phyloP scores from a whole-genome alignment of 2,113 vertebrate species.

The Chaenogobius annularis region DNA sequence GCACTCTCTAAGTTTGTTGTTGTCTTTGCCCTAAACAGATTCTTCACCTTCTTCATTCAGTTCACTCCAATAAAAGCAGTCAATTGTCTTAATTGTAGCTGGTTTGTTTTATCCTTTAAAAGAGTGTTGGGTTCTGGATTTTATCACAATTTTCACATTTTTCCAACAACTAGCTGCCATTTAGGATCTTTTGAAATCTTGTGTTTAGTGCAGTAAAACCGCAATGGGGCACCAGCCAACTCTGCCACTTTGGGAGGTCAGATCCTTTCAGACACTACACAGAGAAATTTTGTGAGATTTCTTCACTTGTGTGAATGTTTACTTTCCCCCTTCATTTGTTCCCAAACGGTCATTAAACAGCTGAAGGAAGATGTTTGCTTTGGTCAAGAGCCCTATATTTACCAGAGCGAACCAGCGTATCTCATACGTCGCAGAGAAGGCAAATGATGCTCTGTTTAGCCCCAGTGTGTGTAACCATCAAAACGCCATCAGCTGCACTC shows the following conservation, averaged over 20 bases:
- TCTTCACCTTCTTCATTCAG: neutral
- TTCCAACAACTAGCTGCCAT: neutral
- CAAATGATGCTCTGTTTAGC: slow-evolving; percentile 4
- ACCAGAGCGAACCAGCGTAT: slow-evolving; percentile 9
- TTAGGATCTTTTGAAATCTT: neutral
- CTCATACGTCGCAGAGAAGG: slow-evolving; percentile 22
- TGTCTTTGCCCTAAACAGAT: neutral
- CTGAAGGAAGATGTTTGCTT: neutral
- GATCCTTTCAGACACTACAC: slow-evolving; percentile 37
- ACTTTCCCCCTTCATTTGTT: slow-evolving; percentile 33
- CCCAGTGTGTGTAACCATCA: neutral
- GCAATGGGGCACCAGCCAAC: slow-evolving; percentile 28
- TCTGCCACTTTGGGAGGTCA: slow-evolving; percentile 43
- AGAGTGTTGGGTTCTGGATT: slow-evolving; percentile 4
- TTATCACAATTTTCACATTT: neutral
- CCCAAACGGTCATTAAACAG: slow-evolving; percentile 12
- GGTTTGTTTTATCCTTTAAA: slow-evolving; percentile 8
- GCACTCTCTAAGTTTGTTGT: neutral
- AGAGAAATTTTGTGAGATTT: slow-evolving; percentile 28
- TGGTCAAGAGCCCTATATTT: slow-evolving; percentile 7
- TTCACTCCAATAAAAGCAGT: neutral
- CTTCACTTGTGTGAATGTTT: slow-evolving; percentile 27
- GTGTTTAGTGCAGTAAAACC: slow-evolving; percentile 28
- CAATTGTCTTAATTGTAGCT: neutral
- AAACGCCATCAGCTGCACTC: slow-evolving; percentile 29